These are phyloP conservation scores for Nomada ruficornis DNA, from an alignment of 2,888 invertebrate species.

Conservation along the genomic window DNA sequence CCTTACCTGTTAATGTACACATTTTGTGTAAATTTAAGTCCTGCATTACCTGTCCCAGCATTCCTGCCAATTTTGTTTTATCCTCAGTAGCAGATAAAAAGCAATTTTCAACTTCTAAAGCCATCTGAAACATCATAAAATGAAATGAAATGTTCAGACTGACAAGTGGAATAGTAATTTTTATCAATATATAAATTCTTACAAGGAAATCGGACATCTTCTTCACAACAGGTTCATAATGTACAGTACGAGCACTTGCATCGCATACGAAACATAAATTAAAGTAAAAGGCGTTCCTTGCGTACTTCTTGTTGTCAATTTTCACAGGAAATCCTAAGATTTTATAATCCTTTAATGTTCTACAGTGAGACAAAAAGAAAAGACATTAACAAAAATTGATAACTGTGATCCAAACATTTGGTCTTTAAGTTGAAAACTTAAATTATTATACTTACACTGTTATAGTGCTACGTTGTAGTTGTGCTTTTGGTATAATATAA, in stretches of 20 bases:
- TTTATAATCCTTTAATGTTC: slow-evolving; percentile 92
- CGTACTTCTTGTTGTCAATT: slow-evolving; percentile 95
- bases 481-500: slow-evolving; percentile 97
- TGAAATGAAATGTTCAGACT: neutral
- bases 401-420: neutral
- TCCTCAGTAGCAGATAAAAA: slow-evolving; percentile 91
- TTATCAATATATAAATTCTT: slow-evolving; percentile 74
- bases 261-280: slow-evolving; percentile 98
- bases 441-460: slow-evolving; percentile 90
- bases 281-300: slow-evolving; percentile 97
- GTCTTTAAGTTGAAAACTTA: neutral
- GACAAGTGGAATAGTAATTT: neutral
- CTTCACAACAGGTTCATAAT: slow-evolving; percentile 97
- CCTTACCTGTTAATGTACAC: slow-evolving; percentile 89
- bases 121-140: slow-evolving; percentile 85
- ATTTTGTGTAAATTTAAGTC: slow-evolving; percentile 93
- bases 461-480: slow-evolving; percentile 94
- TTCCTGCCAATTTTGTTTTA: slow-evolving; percentile 89
- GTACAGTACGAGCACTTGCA: slow-evolving; percentile 94
- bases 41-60: slow-evolving; percentile 91
- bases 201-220: slow-evolving; percentile 96
- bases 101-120: slow-evolving; percentile 93
- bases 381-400: slow-evolving; percentile 27
- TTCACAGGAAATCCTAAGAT: slow-evolving; percentile 96
- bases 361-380: slow-evolving; percentile 78